Evolutionary conservation across 1,140 invertebrate species (phyloP).

Genomic region (Camponotus pennsylvanicus): DNA sequence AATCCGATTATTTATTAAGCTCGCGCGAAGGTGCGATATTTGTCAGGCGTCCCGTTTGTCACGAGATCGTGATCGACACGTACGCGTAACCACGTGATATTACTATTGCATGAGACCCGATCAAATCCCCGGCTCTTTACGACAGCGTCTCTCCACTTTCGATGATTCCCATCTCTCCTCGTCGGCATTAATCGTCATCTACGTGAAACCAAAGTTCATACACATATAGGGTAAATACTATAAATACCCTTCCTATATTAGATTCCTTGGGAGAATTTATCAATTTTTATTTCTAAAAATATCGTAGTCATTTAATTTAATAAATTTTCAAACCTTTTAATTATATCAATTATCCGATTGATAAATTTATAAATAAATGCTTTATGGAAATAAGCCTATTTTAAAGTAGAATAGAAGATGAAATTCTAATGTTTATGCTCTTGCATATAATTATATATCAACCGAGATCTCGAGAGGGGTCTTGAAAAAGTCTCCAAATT

Average conservation of each 20-base stretch:
- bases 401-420: background rate
- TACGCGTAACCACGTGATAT: background rate
- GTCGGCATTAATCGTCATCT: constrained; percentile 40
- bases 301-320: background rate
- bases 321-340: background rate
- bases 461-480: background rate
- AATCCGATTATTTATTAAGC: constrained; percentile 85
- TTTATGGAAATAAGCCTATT: background rate
- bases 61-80: constrained; percentile 9
- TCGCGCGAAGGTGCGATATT: constrained; percentile 73
- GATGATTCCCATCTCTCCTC: background rate
- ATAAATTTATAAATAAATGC: background rate
- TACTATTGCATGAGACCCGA: constrained; percentile 5
- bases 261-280: background rate
- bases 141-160: constrained; percentile 32
- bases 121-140: constrained; percentile 36
- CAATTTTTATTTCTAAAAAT: background rate
- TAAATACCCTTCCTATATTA: background rate
- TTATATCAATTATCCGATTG: background rate
- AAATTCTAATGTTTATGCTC: background rate
- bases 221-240: background rate
- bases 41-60: constrained; percentile 23
- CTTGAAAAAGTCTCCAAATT: background rate
- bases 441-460: background rate
- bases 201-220: constrained; percentile 69